Evolutionary conservation across 2,113 vertebrate genomes (phyloP), one percentile per base, ranked within the genome.

Genomic region (Crypturellus undulatus): DNA sequence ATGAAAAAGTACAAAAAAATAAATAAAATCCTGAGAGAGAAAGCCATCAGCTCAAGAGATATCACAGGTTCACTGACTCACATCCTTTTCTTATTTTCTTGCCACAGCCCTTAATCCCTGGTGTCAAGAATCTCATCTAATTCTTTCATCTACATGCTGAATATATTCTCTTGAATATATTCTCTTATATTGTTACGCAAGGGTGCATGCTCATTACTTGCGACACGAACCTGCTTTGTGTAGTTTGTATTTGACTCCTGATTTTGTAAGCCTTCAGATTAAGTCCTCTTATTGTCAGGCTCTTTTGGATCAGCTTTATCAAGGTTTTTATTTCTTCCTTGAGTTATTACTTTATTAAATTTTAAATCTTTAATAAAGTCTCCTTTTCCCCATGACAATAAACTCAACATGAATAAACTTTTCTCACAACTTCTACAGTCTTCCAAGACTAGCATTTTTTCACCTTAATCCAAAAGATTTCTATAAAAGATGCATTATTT

Each of bases 311-410:
- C 96, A 93, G 88, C 88, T 95, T 96, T 92, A 97, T 96, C 88
- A 96, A 94, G 93, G 87, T 89, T 97, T 96, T 96, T 97, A 97
- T 97, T 96, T 96, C 95, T 96, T 96, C 94, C 92, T 92, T 92
- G 95, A 85, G 82, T 96, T 96, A 97, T 95, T 95, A 92, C 97
- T 97, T 98, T 97, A 98, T 97, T 98, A 98, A 95, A 97, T 89
- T 96, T 96, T 97, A 97, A 98, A 98, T 96, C 94, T 96, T 93
- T 91, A 97, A 97, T 97, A 97, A 98, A 97, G 95, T 82, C 87
- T 91, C 52, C 92, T 95, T 91, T 92, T 82, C 79, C 94, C 69
- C 90, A 40, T 91, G 96, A 97, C 94, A 95, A 96, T 97, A 97
- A 95, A 90, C 86, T 85, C 80, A 79, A 68, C 88, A 90, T 60